A percentile compares a stretch with the other conserved stretches of the same genome.
These are phyloP conservation scores for Caenorhabditis zanzibari DNA, from an alignment of 2,888 invertebrate species.

Conservation along the genomic window DNA sequence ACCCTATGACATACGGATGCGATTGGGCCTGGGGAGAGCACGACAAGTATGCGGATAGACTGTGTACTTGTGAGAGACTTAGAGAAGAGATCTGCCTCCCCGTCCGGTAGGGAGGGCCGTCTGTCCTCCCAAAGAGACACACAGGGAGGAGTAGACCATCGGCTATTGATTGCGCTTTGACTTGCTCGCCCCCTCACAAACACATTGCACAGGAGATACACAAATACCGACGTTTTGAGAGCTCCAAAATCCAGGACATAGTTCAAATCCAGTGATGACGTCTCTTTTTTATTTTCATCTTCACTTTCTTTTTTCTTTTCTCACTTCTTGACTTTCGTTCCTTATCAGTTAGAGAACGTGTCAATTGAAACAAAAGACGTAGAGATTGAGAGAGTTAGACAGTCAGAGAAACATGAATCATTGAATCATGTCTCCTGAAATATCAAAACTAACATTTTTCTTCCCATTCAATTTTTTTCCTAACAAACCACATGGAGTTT, in stretches of 20 bases:
- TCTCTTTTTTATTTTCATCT: background rate
- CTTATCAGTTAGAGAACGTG: constrained; percentile 7
- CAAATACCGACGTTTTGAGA: constrained; percentile 12
- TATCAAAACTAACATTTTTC: background rate
- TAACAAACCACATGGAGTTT: constrained; percentile 42
- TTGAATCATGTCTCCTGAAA: background rate
- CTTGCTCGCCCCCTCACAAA: constrained; percentile 58
- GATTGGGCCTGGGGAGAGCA: constrained; percentile 39
- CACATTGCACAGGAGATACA: too few relatives aligned
- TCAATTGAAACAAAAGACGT: background rate
- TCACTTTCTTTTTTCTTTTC: background rate
- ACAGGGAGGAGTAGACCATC: constrained; percentile 62
- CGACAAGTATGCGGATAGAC: constrained; percentile 34
- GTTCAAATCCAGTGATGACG: background rate
- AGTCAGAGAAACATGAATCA: constrained; percentile 1
- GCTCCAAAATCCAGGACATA: background rate
- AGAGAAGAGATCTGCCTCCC: constrained; percentile 31
- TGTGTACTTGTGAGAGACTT: constrained; percentile 12
- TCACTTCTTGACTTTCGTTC: background rate
- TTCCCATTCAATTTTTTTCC: background rate
- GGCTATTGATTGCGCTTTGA: constrained; percentile 65
- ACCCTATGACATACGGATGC: constrained; percentile 25
- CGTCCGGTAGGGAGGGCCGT: constrained; percentile 28
- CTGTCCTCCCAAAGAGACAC: constrained; percentile 56
- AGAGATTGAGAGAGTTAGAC: constrained; percentile 1